Evolutionary conservation across 2,888 invertebrate genomes (phyloP).

Genomic region (Ormyrus rosae): DNA sequence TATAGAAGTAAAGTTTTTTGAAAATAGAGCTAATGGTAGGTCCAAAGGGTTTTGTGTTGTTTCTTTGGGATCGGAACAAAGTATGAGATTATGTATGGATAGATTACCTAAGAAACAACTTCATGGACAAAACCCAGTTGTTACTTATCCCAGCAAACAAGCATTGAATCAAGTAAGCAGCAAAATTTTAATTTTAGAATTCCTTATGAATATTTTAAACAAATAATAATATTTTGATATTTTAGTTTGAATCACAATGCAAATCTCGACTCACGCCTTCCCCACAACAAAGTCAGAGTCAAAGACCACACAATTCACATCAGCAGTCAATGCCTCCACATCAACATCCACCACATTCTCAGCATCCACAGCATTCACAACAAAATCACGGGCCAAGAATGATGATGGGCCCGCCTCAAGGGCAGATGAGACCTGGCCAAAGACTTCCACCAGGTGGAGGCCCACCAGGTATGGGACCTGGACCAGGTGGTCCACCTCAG

Average conservation of each 20-base stretch:
- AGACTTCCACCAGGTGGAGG: slow-evolving; percentile 73
- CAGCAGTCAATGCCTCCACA: slow-evolving; percentile 76
- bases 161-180: slow-evolving; percentile 80
- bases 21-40: slow-evolving; percentile 98
- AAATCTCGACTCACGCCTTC: slow-evolving; percentile 92
- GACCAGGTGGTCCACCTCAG: slow-evolving; percentile 78
- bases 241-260: slow-evolving; percentile 93
- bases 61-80: slow-evolving; percentile 93
- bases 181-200: neutral
- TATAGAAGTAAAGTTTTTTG: slow-evolving; percentile 99
- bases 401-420: slow-evolving; percentile 79
- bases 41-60: slow-evolving; percentile 99
- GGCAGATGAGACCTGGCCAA: slow-evolving; percentile 76
- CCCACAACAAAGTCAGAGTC: slow-evolving; percentile 79
- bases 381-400: slow-evolving; percentile 78
- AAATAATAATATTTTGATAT: slow-evolving; percentile 53
- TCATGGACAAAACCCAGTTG: slow-evolving; percentile 96
- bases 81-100: slow-evolving; percentile 93
- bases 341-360: slow-evolving; percentile 77
- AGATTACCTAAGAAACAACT: slow-evolving; percentile 95
- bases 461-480: slow-evolving; percentile 74
- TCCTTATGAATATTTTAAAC: slow-evolving; percentile 75
- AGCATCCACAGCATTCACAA: slow-evolving; percentile 77
- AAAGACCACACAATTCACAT: slow-evolving; percentile 79
- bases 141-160: slow-evolving; percentile 96